Evolutionary conservation across 1,140 invertebrate genomes (phyloP), one percentile per base, ranked within the genome.

Genomic region (Gerris buenoi): DNA sequence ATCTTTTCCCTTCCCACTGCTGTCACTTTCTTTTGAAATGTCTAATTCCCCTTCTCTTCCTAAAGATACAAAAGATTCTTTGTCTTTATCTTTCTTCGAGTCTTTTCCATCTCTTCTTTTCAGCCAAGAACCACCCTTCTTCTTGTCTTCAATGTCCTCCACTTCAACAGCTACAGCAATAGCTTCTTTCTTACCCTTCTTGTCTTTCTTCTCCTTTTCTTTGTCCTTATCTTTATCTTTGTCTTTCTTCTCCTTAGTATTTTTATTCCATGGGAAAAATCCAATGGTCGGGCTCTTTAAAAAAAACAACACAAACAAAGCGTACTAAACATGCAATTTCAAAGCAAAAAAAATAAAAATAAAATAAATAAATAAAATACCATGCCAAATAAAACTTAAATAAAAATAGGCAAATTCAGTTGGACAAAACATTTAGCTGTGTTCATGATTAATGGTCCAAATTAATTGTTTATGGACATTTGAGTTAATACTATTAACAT

Each of bases 161-260:
- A 28, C 66, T 25, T 68, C 68, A 58, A 18, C 57, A 27, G 2
- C 59, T n/a, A 59, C 64, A 3, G 66, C 56, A 58, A 59, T 28
- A 14, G 59, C 67, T 25, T 59, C 66, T 22, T 68, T 60, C 29
- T 71, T 66, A 33, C 58, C 27, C 71, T 79, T 79, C n/a, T 77
- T 75, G 71, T 77, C 78, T 14, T 70, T 63, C 57, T 69, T 68
- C 25, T 70, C 63, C 15, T 65, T 65, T n/a, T 68, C 67, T 26
- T 68, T 65, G n/a, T 65, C 63, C n/a, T 27, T 28, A 18, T 66
- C 65, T 46, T 46, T 46, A 46, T 46, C 18, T 18, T 46, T 46
- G n/a, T 10, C 46, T 56, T 56, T 56, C 10, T 56, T n/a, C 23
- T 60, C 58, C 58, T 60, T 27, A n/a, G 27, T 64, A 29, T n/a